These are phyloP conservation scores for Sebastes trivittatus DNA, from an alignment of 2,797 vertebrate genomes.

Conservation along the genomic window DNA sequence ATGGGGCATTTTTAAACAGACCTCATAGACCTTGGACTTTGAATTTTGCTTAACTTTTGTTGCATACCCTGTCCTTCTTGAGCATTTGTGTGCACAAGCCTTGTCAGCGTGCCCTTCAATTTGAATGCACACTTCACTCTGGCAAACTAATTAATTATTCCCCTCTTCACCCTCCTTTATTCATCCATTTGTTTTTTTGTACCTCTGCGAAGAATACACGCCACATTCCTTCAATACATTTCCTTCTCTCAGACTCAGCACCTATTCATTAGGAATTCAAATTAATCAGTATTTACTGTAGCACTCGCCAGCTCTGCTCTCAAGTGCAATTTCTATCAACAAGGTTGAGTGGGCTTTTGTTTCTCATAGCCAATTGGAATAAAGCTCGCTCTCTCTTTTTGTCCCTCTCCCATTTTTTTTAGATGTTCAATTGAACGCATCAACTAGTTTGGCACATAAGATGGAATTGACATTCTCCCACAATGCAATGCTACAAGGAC, in stretches of 20 bases:
- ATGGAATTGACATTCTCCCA: constrained; percentile 55
- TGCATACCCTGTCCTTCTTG: constrained; percentile 59
- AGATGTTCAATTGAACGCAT: constrained; percentile 74
- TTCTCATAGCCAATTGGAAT: constrained; percentile 75
- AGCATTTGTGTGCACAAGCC: constrained; percentile 42
- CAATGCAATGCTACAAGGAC: constrained; percentile 68
- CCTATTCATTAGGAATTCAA: constrained; percentile 81
- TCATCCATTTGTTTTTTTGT: constrained; percentile 73
- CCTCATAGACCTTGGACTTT: constrained; percentile 62
- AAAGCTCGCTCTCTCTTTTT: constrained; percentile 65
- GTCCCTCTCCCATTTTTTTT: constrained; percentile 49
- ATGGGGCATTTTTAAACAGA: constrained; percentile 42
- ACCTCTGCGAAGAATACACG: constrained; percentile 67
- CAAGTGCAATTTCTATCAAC: constrained; percentile 82
- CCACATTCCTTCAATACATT: constrained; percentile 77
- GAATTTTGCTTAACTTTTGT: constrained; percentile 71
- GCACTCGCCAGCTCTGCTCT: constrained; percentile 73
- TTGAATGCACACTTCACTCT: constrained; percentile 76
- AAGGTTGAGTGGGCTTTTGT: constrained; percentile 83
- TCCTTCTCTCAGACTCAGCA: constrained; percentile 59
- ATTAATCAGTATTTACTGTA: constrained; percentile 80
- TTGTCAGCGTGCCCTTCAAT: constrained; percentile 68
- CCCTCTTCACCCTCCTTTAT: constrained; percentile 74
- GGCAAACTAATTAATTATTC: constrained; percentile 79
- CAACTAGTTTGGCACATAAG: constrained; percentile 65